Evolutionary conservation across 2,888 invertebrate species (phyloP).

Genomic region (Linnaemya vulpina): DNA sequence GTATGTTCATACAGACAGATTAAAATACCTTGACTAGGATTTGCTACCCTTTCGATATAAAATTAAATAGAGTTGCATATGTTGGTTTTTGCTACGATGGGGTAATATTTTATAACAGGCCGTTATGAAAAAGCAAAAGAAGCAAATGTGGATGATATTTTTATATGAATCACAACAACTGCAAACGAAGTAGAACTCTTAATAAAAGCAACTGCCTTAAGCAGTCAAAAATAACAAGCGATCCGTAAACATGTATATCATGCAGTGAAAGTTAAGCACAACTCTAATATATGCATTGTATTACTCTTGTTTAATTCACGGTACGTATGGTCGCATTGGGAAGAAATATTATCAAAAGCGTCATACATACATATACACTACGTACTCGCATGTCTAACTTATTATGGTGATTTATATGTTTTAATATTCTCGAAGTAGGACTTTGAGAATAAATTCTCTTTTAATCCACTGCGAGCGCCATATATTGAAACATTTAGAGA

Average conservation of each 20-base stretch:
- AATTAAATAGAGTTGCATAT: slow-evolving; percentile 46
- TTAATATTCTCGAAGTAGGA: no score
- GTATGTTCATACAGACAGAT: neutral
- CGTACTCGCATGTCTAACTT: no score
- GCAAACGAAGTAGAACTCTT: slow-evolving; percentile 79
- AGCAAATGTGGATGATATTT: slow-evolving; percentile 24
- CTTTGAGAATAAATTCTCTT: no score
- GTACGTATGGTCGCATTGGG: no score
- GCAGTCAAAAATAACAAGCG: slow-evolving; percentile 81
- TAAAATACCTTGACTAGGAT: slow-evolving; percentile 16
- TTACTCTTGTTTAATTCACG: slow-evolving; percentile 1
- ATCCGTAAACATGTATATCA: slow-evolving; percentile 67
- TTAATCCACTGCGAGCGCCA: no score
- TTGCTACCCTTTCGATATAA: slow-evolving; percentile 55
- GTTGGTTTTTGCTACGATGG: slow-evolving; percentile 14
- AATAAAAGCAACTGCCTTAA: slow-evolving; percentile 82
- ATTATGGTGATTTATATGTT: no score
- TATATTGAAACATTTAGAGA: no score
- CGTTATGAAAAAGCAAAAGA: neutral
- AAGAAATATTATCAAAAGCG: no score
- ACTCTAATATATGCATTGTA: slow-evolving; percentile 38
- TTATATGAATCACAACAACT: slow-evolving; percentile 60
- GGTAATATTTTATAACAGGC: slow-evolving; percentile 41
- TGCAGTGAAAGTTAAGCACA: slow-evolving; percentile 70
- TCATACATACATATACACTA: no score